Evolutionary conservation across 2,113 vertebrate genomes (phyloP), one percentile per base, ranked within the genome.

Genomic region (Rhadina sibilatrix): DNA sequence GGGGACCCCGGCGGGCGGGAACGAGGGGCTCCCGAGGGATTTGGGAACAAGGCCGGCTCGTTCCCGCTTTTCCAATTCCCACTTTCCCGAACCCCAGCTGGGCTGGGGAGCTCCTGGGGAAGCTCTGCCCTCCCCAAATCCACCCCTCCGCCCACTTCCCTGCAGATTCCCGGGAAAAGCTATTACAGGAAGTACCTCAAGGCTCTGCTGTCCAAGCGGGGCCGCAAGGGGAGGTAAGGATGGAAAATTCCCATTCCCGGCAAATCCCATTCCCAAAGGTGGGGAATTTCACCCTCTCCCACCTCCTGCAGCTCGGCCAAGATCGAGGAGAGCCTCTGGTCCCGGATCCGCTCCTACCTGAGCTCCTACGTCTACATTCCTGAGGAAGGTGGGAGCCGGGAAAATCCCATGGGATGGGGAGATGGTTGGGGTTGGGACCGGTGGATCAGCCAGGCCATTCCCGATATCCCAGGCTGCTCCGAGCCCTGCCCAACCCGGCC

Each of bases 131-230:
- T 3, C 7, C 6, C 5, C 6, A 33, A 12, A 59, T 20, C 17
- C 2, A 16, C 19, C 9, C 6, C 3, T 76, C 50, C 49, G 2
- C 28, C 11, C 31, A 13, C 27, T 94, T 46, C 83, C 38, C 56
- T 83, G 19, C 54, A 99, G 99, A 97, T 98, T 85, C 94, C 97
- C 3, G 98, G 95, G 83, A 95, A 89, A 83, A 95, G 94, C 75
- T 99, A 98, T 84, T 98, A 98, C 50, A 96, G 96, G 94, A 97
- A 98, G 50, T 99, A 99, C 84, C 98, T 99, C 37, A 98, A 98
- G 96, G 96, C 95, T 6, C 54, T 99, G n/a, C 97, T 99, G n/a
- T 97, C 96, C 91, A 98, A 98, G 96, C 98, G 96, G 63, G n/a
- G 65, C 24, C 49, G 33, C 94, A 97, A 94, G 84, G 95, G 83